Base-by-base conservation (phyloP, 2,797 vertebrate species). In the Catostomus latipinnis region DNA sequence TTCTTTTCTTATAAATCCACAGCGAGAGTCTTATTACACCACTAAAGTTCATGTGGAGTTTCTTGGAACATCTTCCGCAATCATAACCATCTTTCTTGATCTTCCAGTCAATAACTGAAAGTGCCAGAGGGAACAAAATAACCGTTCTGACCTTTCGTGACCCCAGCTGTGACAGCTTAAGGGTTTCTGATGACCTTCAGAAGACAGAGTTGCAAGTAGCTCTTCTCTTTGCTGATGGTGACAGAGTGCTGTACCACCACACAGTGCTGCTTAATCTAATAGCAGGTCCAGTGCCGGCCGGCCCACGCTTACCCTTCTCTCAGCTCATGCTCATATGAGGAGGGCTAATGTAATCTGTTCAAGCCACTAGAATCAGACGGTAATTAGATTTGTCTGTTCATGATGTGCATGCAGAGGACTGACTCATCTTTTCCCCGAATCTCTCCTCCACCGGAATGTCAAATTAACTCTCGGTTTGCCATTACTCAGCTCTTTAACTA, bases 331-430 rank as follows among this genome's bases (percentile, higher is more conserved):
- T 73, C 60, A 78, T 80, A 82, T 81, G 85, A 84, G 79, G 69
- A 76, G 71, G 83, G 70, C 81, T 87, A 88, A 87, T 87, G 80
- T 82, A 86, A 86, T 88, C 86, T 83, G 82, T 60, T 81, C 61
- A 79, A 82, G 84, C 76, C 65, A 63, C 82, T 86, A 84, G 86
- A 88, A 87, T 87, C 82, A 82, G 81, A 72, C 61, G 0, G 81
- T 88, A 88, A 89, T 88, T 87, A 71, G 83, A 88, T 88, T 86
- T 81, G 56, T 70, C 84, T 81, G 83, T 82, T 83, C 74, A 80
- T 82, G 86, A 88, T 84, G 79, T 78, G 61, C 53, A 70, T 83
- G 76, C 34, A 56, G 71, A 71, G 34, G 76, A 78, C 83, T 82
- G 81, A 83, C 78, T 86, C 83, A 87, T 78, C 66, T 81, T 70